Evolutionary conservation across 2,797 vertebrate genomes (phyloP), one percentile per base, ranked within the genome.

Genomic region (Menidia menidia): DNA sequence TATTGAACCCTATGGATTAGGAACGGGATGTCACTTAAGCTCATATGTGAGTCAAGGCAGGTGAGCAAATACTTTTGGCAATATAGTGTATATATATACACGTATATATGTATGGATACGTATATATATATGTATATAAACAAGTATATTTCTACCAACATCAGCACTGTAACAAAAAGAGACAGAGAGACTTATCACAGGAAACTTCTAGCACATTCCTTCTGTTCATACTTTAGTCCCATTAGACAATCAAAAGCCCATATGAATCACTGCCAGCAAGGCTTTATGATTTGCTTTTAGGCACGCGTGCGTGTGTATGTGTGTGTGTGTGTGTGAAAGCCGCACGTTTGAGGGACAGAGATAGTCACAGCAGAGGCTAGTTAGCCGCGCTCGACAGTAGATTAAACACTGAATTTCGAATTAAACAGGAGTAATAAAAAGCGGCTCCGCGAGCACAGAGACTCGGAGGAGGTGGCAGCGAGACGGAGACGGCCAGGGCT

Each of bases 381-480:
- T 85, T 74, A 71, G 68, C 66, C 81, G 82, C 68, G 14, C 45
- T 58, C 47, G 64, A 73, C 72, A 82, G 56, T 71, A 79, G 77
- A 85, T 87, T 80, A 87, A 87, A 84, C 71, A 57, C 50, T 42
- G 73, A 69, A 83, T 81, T 79, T 73, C 31, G 76, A 82, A 83
- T 87, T 67, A 84, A 87, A 83, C 55, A 73, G 65, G 75, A 81
- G 71, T 87, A 82, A 87, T 83, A 74, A 83, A 83, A 67, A 25
- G 25, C 19, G 75, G 70, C 81, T 85, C 73, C 77, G 73, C 77
- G 73, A 80, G 73, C 70, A 7, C 60, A 61, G 60, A 57, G 75
- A 56, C 57, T 18, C 10, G 1, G 77, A 73, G 68, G 30, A 72
- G 68, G 75, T 12, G 70, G 43, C 74, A 71, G 76, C 14, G 42